Evolutionary conservation across 2,113 vertebrate genomes (phyloP).

Genomic region (Campylomormyrus numenius): DNA sequence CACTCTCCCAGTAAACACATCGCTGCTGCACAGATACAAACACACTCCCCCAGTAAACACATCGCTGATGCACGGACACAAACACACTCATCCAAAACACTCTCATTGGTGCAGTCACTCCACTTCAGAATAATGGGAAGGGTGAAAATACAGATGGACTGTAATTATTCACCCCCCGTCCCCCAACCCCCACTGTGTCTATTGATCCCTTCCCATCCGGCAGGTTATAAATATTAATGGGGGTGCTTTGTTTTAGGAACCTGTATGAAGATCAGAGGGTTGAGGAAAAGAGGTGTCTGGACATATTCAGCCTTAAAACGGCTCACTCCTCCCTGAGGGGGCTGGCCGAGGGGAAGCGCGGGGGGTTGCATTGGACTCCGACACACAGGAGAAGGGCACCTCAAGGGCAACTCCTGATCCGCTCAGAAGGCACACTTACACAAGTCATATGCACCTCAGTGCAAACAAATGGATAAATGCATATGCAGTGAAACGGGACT

Average conservation of each 20-base stretch:
- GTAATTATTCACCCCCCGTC: constrained; percentile 54
- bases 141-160: constrained; percentile 45
- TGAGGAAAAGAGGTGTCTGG: constrained; percentile 53
- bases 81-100: constrained; percentile 4
- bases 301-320: constrained; percentile 38
- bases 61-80: neutral
- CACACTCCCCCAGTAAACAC: neutral
- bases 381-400: constrained; percentile 53
- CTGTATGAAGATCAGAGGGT: constrained; percentile 59
- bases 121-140: constrained; percentile 46
- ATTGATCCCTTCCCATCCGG: constrained; percentile 61
- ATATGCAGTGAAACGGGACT: neutral
- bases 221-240: constrained; percentile 59
- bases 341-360: constrained; percentile 26
- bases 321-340: constrained; percentile 46
- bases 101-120: constrained; percentile 40
- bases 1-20: neutral
- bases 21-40: neutral
- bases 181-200: constrained; percentile 45
- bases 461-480: neutral
- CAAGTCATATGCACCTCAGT: neutral
- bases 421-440: constrained; percentile 15
- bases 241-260: constrained; percentile 61
- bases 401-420: constrained; percentile 50
- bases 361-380: constrained; percentile 40